Percentiles rank a stretch among this genome's conserved stretches.
phyloP scores from a whole-genome alignment of 2,888 invertebrate species.

The Sphaerophoria rueppellii region DNA sequence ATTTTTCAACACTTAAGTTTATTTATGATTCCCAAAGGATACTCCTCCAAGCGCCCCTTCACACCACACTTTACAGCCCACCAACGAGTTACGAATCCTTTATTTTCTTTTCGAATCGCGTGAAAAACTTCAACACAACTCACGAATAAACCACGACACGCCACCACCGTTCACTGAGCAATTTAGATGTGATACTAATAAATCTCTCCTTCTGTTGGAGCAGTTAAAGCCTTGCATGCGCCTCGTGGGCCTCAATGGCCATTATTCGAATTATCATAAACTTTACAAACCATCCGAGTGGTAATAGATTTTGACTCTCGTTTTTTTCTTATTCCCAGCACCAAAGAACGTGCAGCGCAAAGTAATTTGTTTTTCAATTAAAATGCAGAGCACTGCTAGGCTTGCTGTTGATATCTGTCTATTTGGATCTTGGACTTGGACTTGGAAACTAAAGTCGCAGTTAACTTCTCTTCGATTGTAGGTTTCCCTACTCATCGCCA shows the following conservation, averaged over 20 bases:
- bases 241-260: slow-evolving; percentile 23
- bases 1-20: slow-evolving; percentile 37
- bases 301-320: slow-evolving; percentile 2
- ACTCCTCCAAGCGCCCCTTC: slow-evolving; percentile 27
- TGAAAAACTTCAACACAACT: slow-evolving; percentile 46
- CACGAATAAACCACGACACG: slow-evolving; percentile 37
- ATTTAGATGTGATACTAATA: slow-evolving; percentile 69
- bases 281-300: slow-evolving; percentile 1
- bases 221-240: slow-evolving; percentile 60
- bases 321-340: not conserved
- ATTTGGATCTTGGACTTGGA: slow-evolving; percentile 13
- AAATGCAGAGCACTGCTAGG: slow-evolving; percentile 54
- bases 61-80: slow-evolving; percentile 3
- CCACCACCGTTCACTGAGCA: slow-evolving; percentile 68
- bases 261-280: slow-evolving; percentile 17
- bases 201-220: slow-evolving; percentile 56
- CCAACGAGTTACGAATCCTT: slow-evolving; percentile 28
- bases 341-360: slow-evolving; percentile 42
- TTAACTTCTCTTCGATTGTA: slow-evolving; percentile 32
- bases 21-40: slow-evolving; percentile 45
- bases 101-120: slow-evolving; percentile 27
- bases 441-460: slow-evolving; percentile 2
- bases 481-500: too few species aligned
- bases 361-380: slow-evolving; percentile 37
- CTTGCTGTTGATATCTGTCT: not conserved